Base-by-base conservation (phyloP, 2,888 invertebrate genomes). In the Chironomus riparius region DNA sequence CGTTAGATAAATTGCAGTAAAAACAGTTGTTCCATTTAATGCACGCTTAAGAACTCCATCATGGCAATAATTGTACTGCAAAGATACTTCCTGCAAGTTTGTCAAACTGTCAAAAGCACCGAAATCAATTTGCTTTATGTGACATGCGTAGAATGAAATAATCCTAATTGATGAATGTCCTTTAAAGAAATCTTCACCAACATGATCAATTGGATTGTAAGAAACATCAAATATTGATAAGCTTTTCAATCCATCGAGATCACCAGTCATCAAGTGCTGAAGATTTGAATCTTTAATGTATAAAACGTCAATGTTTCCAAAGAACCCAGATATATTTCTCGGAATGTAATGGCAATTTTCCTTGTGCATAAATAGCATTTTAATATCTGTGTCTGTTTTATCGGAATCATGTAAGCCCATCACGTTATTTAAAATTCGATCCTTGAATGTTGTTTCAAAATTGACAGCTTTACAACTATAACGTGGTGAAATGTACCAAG, bases 151-250 rank as follows among this genome's bases (percentile, higher is more conserved):
- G 24, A 71, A 71, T 12, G 56, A 56, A 22, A 71, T 71, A 22
- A 15, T 28, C 56, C 28, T 24, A 28, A 71, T 50, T 5, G 50
- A 24, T 0, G 4, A 5, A 13, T 71, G 56, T 18, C 71, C 71
- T 21, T 56, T 50, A 13, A 71, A 71, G 24, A 48, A 71, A 24
- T 56, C 24, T 13, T 15, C 6, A 28, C 47, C 50, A n/a, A 71
- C n/a, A 15, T 48, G 24, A n/a, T 71, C 48, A 15, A 71, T 47
- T 15, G 71, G 71, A 71, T 71, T 71, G 10, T 56, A n/a, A 10
- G 71, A 71, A 7, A 71, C 28, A n/a, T 56, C 56, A 24, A 71
- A 56, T 13, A 0, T 56, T 71, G 10, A 12, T 5, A 71, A 21
- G 2, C 24, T 71, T 21, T 18, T 47, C 2, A 56, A 22, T n/a